These are phyloP conservation scores for Zaprionus tsacasi DNA, from an alignment of 1,140 invertebrate species.

Conservation along the genomic window DNA sequence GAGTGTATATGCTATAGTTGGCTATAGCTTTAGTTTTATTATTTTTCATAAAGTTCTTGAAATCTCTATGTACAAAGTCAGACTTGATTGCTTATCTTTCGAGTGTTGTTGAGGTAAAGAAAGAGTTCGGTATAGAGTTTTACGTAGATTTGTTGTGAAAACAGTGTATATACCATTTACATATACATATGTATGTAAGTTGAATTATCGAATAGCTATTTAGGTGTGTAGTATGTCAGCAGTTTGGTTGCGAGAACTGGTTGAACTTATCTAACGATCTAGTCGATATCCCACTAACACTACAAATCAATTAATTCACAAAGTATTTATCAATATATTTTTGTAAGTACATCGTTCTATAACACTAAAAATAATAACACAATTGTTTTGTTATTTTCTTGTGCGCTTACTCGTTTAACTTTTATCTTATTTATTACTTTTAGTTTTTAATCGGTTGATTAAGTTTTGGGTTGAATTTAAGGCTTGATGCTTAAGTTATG, in stretches of 20 bases:
- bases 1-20: constrained; percentile 19
- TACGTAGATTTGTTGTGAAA: constrained; percentile 51
- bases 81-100: constrained; percentile 78
- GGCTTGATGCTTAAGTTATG: constrained; percentile 54
- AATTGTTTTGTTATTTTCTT: constrained; percentile 53
- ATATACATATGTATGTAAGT: not conserved
- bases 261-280: constrained; percentile 36
- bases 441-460: constrained; percentile 32
- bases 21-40: constrained; percentile 29
- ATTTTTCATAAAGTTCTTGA: constrained; percentile 64
- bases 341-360: not conserved
- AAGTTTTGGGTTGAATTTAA: constrained; percentile 54
- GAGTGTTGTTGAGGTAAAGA: constrained; percentile 74
- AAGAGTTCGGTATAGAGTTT: constrained; percentile 60
- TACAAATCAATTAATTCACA: constrained; percentile 24
- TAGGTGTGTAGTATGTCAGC: constrained; percentile 25
- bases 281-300: constrained; percentile 12
- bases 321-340: constrained; percentile 10
- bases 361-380: constrained; percentile 61
- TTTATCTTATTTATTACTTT: constrained; percentile 28
- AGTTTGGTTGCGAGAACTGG: constrained; percentile 9
- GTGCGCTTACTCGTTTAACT: constrained; percentile 53
- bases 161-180: constrained; percentile 18
- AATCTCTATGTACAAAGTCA: constrained; percentile 80
- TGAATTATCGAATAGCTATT: constrained; percentile 4